These are phyloP conservation scores for Callipepla squamata DNA, from an alignment of 2,113 vertebrate genomes.

Conservation along the genomic window DNA sequence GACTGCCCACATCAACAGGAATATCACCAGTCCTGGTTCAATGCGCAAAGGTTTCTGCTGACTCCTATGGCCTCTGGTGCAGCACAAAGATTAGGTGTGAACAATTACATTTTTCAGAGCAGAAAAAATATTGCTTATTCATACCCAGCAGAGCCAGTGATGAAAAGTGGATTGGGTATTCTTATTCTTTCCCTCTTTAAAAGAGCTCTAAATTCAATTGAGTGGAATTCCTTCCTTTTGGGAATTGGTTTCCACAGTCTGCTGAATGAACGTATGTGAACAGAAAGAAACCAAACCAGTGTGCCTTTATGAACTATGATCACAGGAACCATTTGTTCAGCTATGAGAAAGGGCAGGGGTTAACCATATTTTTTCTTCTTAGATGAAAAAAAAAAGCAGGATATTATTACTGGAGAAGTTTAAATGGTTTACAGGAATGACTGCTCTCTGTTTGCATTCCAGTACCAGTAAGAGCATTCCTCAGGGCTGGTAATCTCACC, in stretches of 20 bases:
- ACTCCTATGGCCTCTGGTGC: not conserved
- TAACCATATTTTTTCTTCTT: not conserved
- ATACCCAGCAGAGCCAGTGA: not conserved
- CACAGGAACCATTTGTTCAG: not conserved
- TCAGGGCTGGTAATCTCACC: not conserved
- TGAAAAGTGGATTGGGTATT: not conserved
- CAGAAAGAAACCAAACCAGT: not conserved
- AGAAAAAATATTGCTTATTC: not conserved
- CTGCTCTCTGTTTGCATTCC: not conserved
- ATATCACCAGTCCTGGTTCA: not conserved
- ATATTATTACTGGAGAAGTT: not conserved
- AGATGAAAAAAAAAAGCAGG: not conserved
- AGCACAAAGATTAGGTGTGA: not conserved
- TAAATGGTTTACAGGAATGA: not conserved
- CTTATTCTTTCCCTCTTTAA: not conserved
- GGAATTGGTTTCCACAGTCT: not conserved
- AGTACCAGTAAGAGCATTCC: not conserved
- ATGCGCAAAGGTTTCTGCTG: not conserved
- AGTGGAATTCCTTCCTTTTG: not conserved
- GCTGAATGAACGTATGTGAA: not conserved
- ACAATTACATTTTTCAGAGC: not conserved
- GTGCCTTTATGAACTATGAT: not conserved
- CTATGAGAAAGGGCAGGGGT: not conserved
- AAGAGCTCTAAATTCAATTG: not conserved
- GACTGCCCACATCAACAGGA: fast-evolving